Evolutionary conservation across 2,888 invertebrate genomes (phyloP).

Genomic region (Brassicogethes aeneus): DNA sequence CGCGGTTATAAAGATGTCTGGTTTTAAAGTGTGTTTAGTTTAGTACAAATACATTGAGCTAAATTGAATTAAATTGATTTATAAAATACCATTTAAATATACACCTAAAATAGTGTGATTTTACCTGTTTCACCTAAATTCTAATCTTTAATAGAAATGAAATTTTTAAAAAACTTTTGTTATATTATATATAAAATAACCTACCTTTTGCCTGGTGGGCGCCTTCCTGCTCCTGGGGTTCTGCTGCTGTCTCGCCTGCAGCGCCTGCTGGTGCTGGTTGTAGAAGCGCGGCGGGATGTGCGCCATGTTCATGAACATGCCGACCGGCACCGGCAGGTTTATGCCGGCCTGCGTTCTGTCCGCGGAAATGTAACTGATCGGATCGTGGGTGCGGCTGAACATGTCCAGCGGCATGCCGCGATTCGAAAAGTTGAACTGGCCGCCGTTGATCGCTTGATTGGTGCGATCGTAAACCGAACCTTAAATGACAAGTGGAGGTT

Average conservation of each 20-base stretch:
- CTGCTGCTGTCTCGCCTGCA: slow-evolving; percentile 47
- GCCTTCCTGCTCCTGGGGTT: slow-evolving; percentile 21
- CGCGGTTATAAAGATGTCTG: too few relatives aligned
- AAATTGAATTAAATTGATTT: too few relatives aligned
- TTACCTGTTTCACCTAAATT: background rate
- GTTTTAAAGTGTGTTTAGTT: too few relatives aligned
- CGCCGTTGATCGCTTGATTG: slow-evolving; percentile 27
- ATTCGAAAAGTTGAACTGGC: slow-evolving; percentile 31
- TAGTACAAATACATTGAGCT: too few relatives aligned
- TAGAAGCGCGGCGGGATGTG: slow-evolving; percentile 68
- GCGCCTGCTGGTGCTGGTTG: slow-evolving; percentile 63
- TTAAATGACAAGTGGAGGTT: background rate
- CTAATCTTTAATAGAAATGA: background rate
- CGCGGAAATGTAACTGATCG: slow-evolving; percentile 86
- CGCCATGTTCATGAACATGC: slow-evolving; percentile 89
- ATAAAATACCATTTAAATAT: too few relatives aligned
- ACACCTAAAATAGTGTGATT: too few relatives aligned
- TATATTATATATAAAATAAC: too few relatives aligned
- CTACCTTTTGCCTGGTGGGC: slow-evolving; percentile 12
- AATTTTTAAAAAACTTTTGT: background rate
- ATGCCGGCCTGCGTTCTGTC: slow-evolving; percentile 68
- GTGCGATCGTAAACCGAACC: slow-evolving; percentile 88
- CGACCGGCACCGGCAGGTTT: slow-evolving; percentile 85
- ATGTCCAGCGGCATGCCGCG: slow-evolving; percentile 47
- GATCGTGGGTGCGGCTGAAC: slow-evolving; percentile 72